phyloP scores from a whole-genome alignment of 1,140 invertebrate genomes.

The Mesaphorura yosii region DNA sequence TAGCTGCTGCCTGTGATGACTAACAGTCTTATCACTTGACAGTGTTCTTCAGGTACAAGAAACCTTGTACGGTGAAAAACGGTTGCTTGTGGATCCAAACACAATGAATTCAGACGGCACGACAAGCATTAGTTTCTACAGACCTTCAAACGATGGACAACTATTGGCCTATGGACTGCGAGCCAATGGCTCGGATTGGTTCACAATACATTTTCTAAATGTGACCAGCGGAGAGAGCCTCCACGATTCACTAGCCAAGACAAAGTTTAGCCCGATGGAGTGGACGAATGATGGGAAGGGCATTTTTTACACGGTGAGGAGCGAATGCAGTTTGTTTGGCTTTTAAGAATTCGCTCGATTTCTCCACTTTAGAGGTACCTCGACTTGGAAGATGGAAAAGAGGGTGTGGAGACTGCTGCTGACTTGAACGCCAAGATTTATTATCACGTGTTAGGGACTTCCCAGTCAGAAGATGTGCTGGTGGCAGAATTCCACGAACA shows the following conservation, averaged over 20 bases:
- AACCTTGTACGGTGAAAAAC: constrained; percentile 58
- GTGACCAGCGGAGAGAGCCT: constrained; percentile 69
- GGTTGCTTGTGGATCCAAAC: constrained; percentile 92
- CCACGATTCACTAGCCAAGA: constrained; percentile 71
- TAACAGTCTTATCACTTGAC: no score
- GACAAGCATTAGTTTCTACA: neutral
- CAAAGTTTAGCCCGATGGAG: constrained; percentile 78
- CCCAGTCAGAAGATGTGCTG: constrained; percentile 53
- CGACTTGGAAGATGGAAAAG: constrained; percentile 55
- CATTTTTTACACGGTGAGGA: constrained; percentile 60
- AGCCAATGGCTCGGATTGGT: constrained; percentile 89
- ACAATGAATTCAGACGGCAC: constrained; percentile 51
- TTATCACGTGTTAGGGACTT: constrained; percentile 11
- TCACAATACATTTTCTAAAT: constrained; percentile 70
- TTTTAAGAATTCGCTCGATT: neutral
- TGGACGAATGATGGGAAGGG: constrained; percentile 93
- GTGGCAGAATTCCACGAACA: constrained; percentile 82
- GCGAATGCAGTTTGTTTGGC: neutral
- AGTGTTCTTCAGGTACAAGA: constrained; percentile 89
- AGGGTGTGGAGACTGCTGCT: constrained; percentile 73
- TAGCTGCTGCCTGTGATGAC: no score
- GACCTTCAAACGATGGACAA: constrained; percentile 51
- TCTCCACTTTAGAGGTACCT: constrained; percentile 49
- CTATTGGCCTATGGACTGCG: constrained; percentile 84
- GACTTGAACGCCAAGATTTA: constrained; percentile 2